Percentiles rank a stretch among this genome's conserved stretches.
These are phyloP conservation scores for Verasper variegatus DNA, from an alignment of 2,113 vertebrate species.

Conservation along the genomic window DNA sequence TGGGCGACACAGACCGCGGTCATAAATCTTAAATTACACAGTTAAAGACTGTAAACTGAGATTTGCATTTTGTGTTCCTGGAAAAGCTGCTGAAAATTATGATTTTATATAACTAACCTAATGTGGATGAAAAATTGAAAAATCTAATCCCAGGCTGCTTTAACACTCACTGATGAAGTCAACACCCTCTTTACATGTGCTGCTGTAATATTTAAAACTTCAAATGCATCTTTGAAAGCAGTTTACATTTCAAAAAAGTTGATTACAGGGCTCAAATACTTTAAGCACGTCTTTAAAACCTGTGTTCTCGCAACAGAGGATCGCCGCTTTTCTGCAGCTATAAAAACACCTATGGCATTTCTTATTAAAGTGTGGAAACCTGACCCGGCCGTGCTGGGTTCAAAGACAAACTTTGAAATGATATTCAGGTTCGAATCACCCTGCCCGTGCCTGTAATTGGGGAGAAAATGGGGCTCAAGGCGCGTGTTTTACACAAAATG, in stretches of 20 bases:
- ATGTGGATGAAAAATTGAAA: not conserved
- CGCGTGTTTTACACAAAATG: too few relatives aligned
- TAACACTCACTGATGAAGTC: not conserved
- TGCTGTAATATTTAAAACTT: conserved; percentile 1
- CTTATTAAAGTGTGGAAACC: too few relatives aligned
- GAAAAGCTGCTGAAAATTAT: conserved; percentile 26
- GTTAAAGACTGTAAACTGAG: not conserved
- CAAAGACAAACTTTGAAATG: too few relatives aligned
- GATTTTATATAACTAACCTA: conserved; percentile 20
- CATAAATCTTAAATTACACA: conserved; percentile 9
- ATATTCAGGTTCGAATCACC: too few relatives aligned
- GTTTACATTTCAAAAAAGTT: not conserved
- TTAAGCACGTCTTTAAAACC: too few relatives aligned
- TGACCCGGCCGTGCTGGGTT: too few relatives aligned
- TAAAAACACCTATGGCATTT: too few relatives aligned
- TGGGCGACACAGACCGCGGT: not conserved
- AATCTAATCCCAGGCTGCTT: conserved; percentile 15
- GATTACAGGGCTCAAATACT: too few relatives aligned
- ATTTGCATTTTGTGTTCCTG: conserved; percentile 23
- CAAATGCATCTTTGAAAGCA: not conserved
- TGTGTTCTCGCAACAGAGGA: too few relatives aligned
- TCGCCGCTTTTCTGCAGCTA: too few relatives aligned
- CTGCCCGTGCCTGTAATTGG: too few relatives aligned
- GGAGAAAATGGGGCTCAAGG: too few relatives aligned
- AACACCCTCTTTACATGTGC: not conserved